Conservation (phyloP, 1,140 invertebrate species). For the Tachypleus tridentatus region DNA sequence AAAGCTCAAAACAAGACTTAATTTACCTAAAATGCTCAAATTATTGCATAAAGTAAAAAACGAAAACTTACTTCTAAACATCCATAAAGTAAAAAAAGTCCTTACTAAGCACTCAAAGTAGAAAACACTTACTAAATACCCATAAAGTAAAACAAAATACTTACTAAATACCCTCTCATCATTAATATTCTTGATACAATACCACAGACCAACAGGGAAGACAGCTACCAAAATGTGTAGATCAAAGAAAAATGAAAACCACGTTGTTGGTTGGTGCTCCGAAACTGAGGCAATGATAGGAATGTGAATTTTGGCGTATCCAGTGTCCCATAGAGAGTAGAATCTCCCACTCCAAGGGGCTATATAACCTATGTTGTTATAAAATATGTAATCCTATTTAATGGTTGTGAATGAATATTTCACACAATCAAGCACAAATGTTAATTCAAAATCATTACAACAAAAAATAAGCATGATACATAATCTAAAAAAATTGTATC, state of each 20-base stretch:
- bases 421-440: too few species aligned
- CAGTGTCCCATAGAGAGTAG: slow-evolving; percentile 99
- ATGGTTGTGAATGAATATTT: too few species aligned
- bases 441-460: too few species aligned
- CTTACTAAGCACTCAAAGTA: too few species aligned
- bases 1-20: too few species aligned
- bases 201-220: slow-evolving; percentile 97
- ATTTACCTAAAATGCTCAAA: too few species aligned
- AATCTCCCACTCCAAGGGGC: slow-evolving; percentile 99
- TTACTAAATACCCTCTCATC: slow-evolving; percentile 97
- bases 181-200: slow-evolving; percentile 94
- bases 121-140: slow-evolving; percentile 6
- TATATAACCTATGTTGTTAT: slow-evolving; percentile 51
- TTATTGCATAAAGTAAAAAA: not conserved
- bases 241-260: slow-evolving; percentile 99
- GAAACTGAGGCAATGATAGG: slow-evolving; percentile 99
- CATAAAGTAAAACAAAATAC: slow-evolving; percentile 25
- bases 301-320: slow-evolving; percentile 99
- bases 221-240: slow-evolving; percentile 92
- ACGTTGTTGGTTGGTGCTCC: slow-evolving; percentile 99
- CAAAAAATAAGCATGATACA: too few species aligned
- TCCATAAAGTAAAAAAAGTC: too few species aligned
- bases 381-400: too few species aligned
- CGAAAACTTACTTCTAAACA: too few species aligned
- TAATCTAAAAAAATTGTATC: too few species aligned